Evolutionary conservation across 1,140 invertebrate species (phyloP).

Genomic region (Ladona fulva): DNA sequence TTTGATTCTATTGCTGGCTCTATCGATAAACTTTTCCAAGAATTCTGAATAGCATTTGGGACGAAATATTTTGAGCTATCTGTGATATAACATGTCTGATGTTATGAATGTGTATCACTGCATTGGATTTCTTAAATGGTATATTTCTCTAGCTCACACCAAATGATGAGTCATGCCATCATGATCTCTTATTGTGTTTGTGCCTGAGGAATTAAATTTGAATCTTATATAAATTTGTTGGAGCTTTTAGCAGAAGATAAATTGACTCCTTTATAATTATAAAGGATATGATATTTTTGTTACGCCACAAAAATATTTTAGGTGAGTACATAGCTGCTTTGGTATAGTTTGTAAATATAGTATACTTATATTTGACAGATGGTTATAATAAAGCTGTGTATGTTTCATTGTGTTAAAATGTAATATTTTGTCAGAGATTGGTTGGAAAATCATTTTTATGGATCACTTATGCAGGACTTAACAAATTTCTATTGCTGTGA

Average conservation of each 20-base stretch:
- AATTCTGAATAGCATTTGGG: neutral
- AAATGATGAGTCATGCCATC: neutral
- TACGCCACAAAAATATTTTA: neutral
- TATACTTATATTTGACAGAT: neutral
- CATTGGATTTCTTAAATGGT: neutral
- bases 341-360: neutral
- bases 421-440: neutral
- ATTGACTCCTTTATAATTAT: neutral
- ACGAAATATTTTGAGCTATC: neutral
- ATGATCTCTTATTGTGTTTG: constrained; percentile 7
- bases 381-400: neutral
- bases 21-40: neutral
- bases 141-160: neutral
- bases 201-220: neutral
- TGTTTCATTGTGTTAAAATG: neutral
- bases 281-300: neutral
- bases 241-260: neutral
- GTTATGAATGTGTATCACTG: neutral
- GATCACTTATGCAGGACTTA: too few species aligned
- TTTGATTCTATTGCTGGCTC: neutral
- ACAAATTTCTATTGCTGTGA: too few species aligned
- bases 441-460: neutral
- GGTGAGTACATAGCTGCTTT: neutral
- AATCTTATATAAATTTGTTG: neutral
- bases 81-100: neutral